Evolutionary conservation across 2,888 invertebrate species (phyloP).

Genomic region (Orgyia antiqua): DNA sequence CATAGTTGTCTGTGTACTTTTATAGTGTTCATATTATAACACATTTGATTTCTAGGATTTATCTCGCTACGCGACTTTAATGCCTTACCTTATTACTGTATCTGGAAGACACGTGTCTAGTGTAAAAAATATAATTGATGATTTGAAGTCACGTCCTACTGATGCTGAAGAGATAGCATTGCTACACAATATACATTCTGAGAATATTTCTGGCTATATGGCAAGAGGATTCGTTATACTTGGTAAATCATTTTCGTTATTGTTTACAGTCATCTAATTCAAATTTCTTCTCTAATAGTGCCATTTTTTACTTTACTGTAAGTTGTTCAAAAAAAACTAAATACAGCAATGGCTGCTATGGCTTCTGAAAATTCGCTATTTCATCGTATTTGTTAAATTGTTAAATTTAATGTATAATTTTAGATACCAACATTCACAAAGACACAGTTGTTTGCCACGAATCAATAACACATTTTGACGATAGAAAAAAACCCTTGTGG

Average conservation of each 20-base stretch:
- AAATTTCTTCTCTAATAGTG: too few relatives aligned
- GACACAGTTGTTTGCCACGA: slow-evolving; percentile 40
- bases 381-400: too few relatives aligned
- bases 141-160: slow-evolving; percentile 43
- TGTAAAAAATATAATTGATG: slow-evolving; percentile 35
- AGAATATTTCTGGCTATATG: slow-evolving; percentile 40
- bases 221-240: neutral
- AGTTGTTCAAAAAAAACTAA: too few relatives aligned
- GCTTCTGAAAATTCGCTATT: too few relatives aligned
- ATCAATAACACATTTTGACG: slow-evolving; percentile 37
- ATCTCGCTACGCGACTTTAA: slow-evolving; percentile 37
- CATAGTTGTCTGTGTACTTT: too few relatives aligned
- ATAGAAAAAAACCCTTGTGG: slow-evolving; percentile 76
- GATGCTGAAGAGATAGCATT: slow-evolving; percentile 57
- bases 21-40: too few relatives aligned
- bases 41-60: too few relatives aligned
- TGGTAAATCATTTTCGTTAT: neutral
- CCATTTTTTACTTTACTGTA: too few relatives aligned
- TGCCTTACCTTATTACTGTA: slow-evolving; percentile 47
- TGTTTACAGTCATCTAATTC: too few relatives aligned
- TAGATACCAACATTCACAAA: slow-evolving; percentile 26
- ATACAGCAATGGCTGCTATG: too few relatives aligned
- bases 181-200: slow-evolving; percentile 48
- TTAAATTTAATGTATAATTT: neutral
- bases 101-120: slow-evolving; percentile 46